Percentiles rank a stretch among this genome's conserved stretches.
Conservation (phyloP, 2,113 vertebrate genomes). For the Mirounga angustirostris region DNA sequence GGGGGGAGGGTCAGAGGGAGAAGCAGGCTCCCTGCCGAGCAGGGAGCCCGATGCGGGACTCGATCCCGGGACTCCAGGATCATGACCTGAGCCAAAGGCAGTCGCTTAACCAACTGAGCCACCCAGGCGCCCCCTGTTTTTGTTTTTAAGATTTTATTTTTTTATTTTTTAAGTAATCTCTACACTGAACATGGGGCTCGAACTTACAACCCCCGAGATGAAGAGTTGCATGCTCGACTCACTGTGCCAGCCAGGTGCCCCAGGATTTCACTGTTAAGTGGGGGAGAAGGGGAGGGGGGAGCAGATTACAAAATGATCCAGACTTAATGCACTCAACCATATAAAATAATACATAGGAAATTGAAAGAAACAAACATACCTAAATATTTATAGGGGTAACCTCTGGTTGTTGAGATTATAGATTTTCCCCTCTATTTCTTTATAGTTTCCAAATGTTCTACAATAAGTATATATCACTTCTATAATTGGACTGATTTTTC, state of each 20-base stretch:
- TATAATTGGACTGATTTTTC: neutral
- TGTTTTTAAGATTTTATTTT: neutral
- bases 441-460: neutral
- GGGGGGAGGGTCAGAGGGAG: no score
- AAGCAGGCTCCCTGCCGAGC: no score
- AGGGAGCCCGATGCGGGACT: no score
- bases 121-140: neutral
- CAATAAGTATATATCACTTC: neutral
- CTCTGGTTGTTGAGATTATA: neutral
- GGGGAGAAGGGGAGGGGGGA: neutral
- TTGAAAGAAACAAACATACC: neutral
- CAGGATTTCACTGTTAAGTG: neutral
- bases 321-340: neutral
- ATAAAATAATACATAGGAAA: neutral
- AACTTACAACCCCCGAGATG: neutral
- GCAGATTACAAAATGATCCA: neutral
- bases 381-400: neutral
- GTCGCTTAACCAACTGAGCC: no score
- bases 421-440: neutral
- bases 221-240: neutral
- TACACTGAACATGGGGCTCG: neutral
- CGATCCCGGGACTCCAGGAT: no score
- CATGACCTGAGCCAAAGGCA: no score
- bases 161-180: neutral
- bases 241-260: neutral